Conservation (phyloP, 53 echinoderm and acorn worm species). For the Paracentrotus lividus region DNA sequence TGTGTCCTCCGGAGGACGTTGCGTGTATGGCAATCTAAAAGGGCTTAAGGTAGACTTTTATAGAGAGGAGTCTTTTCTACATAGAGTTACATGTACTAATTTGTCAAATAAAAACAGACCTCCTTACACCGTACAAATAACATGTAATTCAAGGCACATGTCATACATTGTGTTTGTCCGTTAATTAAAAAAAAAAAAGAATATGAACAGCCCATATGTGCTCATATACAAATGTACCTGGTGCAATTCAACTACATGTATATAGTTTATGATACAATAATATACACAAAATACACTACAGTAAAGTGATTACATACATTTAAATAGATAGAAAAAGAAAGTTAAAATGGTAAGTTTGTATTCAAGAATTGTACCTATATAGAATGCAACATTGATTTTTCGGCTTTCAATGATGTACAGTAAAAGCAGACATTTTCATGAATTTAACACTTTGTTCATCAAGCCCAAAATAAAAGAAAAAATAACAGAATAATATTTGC, state of each 20-base stretch:
- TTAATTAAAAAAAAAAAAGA: neutral
- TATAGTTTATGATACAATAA: constrained; percentile 1
- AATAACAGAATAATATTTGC: neutral
- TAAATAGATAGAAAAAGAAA: constrained; percentile 20
- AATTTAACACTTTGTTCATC: neutral
- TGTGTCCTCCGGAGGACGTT: no score
- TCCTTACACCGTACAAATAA: neutral
- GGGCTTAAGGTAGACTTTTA: no score
- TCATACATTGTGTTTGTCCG: neutral
- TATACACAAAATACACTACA: constrained; percentile 22
- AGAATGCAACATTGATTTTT: neutral
- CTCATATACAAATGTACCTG: constrained; percentile 11
- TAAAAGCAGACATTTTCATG: neutral
- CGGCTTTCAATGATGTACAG: neutral
- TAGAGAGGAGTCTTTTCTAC: no score
- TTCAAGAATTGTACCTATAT: neutral
- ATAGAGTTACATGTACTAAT: no score
- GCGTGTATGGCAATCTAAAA: no score
- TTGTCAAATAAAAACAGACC: neutral
- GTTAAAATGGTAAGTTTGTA: neutral
- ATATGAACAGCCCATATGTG: neutral
- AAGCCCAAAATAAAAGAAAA: neutral
- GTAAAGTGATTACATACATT: neutral
- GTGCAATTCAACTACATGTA: neutral
- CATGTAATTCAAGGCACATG: constrained; percentile 22